These are phyloP conservation scores for Macropodus opercularis DNA, from an alignment of 2,797 vertebrate genomes.

Conservation along the genomic window DNA sequence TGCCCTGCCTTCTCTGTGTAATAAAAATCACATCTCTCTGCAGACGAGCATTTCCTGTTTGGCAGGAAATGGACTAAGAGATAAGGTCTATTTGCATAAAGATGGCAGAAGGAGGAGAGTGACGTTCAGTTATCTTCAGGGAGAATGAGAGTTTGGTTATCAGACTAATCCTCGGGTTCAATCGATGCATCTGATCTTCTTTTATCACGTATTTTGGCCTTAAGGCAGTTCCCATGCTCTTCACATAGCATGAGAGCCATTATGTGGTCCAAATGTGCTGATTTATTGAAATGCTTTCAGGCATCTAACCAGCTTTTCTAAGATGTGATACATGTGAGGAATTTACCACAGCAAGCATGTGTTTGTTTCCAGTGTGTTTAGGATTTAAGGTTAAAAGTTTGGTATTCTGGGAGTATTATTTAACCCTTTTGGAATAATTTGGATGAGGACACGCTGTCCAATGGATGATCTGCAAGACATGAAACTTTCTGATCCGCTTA, in stretches of 20 bases:
- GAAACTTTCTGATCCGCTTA: constrained; percentile 36
- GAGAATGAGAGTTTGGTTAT: constrained; percentile 31
- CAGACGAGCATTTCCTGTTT: constrained; percentile 70
- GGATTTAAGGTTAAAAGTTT: not conserved
- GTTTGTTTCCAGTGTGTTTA: constrained; percentile 7
- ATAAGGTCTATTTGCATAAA: constrained; percentile 75
- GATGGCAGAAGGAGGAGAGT: constrained; percentile 46
- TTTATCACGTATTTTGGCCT: constrained; percentile 58
- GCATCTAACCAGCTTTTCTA: constrained; percentile 21
- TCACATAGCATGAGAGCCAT: constrained; percentile 38
- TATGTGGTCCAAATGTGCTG: constrained; percentile 53
- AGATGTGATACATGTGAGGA: constrained; percentile 18
- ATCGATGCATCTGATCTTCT: constrained; percentile 49
- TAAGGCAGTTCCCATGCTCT: constrained; percentile 51
- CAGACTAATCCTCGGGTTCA: constrained; percentile 49
- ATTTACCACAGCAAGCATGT: constrained; percentile 13
- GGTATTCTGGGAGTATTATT: not conserved
- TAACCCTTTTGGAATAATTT: not conserved
- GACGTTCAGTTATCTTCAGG: constrained; percentile 60
- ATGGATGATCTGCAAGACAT: not conserved
- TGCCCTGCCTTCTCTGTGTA: constrained; percentile 42
- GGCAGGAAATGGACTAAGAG: constrained; percentile 64
- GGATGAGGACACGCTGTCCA: not conserved
- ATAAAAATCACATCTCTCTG: constrained; percentile 67
- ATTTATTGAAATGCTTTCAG: constrained; percentile 58